Evolutionary conservation across 2,113 vertebrate genomes (phyloP), one percentile per base, ranked within the genome.

Genomic region (Panthera tigris): DNA sequence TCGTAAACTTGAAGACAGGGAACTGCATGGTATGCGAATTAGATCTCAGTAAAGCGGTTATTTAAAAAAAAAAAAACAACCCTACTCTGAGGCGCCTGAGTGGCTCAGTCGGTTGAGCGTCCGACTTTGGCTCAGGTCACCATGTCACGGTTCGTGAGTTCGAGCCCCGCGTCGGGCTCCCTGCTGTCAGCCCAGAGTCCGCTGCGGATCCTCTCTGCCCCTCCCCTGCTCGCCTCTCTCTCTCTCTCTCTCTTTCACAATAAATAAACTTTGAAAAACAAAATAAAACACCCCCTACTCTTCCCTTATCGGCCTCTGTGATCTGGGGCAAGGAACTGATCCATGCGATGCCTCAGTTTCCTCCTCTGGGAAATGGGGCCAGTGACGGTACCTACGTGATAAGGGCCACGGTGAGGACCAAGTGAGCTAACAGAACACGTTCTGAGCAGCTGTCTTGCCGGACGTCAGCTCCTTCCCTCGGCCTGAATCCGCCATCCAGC

Each of bases 361-460:
- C 74, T 61, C 65, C 21, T 18, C 45, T 50, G 39, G 36, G 57
- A 76, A 61, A 82, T 4, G 66, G 94, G 94, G 57, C 29, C 4
- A 15, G 48, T 29, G 23, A 41, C 12, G 2, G 15, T 18, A 4
- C 39, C 36, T 27, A 14, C 4, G 0, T 15, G 66, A 6, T 25
- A 29, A 78, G 61, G 55, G 45, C 6, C 1, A 33, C 4, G 21
- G 55, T 73, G 82, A 87, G 25, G 88, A 74, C 55, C 1, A 1
- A 55, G 14, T 5, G 66, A 73, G 73, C 73, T 68, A 52, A 36
- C 3, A 80, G 1, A 73, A 68, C 16, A 73, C 3, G 36, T 61
- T 39, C 15, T 3, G 45, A 29, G n/a, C 45, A 21, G 71, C 0
- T 1, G n/a, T 39, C 52, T 33, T 1, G 0, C 36, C 25, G 11